A percentile compares a stretch with the other conserved stretches of the same genome.
phyloP scores from a whole-genome alignment of 2,888 invertebrate genomes.

The Arctia plantaginis region DNA sequence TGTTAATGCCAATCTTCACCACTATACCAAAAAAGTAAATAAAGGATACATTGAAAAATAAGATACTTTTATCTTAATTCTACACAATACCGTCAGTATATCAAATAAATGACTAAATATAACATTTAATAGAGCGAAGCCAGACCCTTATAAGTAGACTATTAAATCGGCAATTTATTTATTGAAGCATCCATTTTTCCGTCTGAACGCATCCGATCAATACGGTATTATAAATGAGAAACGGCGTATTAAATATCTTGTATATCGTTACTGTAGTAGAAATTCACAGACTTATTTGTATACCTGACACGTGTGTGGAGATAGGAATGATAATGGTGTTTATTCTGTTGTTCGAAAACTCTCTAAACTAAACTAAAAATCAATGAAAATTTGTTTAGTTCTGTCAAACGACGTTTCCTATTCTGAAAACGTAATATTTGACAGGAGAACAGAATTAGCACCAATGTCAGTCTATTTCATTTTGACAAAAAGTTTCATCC shows the following conservation, averaged over 20 bases:
- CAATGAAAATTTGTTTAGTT: too few relatives aligned
- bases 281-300: conserved; percentile 19
- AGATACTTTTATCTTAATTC: neutral
- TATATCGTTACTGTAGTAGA: conserved; percentile 22
- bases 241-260: conserved; percentile 40
- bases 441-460: too few relatives aligned
- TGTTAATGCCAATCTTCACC: too few relatives aligned
- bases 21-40: too few relatives aligned
- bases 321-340: neutral
- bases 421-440: too few relatives aligned
- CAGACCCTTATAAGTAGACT: conserved; percentile 25
- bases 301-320: neutral
- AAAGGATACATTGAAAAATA: neutral
- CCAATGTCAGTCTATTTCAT: neutral
- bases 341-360: too few relatives aligned
- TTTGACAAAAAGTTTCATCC: neutral
- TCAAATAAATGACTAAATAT: neutral
- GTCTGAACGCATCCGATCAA: conserved; percentile 27
- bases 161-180: conserved; percentile 32
- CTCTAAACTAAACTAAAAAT: too few relatives aligned
- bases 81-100: neutral
- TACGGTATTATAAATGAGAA: conserved; percentile 39
- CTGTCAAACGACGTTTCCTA: too few relatives aligned
- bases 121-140: conserved; percentile 5
- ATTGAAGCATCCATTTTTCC: conserved; percentile 44